Evolutionary conservation across 2,888 invertebrate genomes (phyloP).

Genomic region (Ectemnius cavifrons): DNA sequence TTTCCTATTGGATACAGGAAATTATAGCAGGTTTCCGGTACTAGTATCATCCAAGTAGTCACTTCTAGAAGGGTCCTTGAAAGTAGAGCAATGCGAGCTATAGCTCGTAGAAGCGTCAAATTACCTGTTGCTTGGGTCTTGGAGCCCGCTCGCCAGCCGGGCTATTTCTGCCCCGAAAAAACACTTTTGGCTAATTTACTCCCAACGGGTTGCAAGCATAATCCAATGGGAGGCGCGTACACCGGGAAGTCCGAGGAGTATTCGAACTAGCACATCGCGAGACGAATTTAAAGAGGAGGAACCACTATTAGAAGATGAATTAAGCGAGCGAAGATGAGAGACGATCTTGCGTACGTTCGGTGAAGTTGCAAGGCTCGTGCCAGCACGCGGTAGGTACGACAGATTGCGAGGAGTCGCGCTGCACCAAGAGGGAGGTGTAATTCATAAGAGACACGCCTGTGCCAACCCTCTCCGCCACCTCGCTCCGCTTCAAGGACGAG

Average conservation of each 20-base stretch:
- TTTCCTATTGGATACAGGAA: too few species aligned
- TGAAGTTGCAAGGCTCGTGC: too few species aligned
- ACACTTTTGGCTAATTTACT: slow-evolving; percentile 74
- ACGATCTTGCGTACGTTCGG: too few species aligned
- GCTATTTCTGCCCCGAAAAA: slow-evolving; percentile 74
- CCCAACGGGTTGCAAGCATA: slow-evolving; percentile 56
- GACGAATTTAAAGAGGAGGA: too few species aligned
- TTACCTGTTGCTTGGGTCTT: slow-evolving; percentile 77
- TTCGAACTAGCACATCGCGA: slow-evolving; percentile 12
- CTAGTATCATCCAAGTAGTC: too few species aligned
- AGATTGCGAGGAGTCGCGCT: too few species aligned
- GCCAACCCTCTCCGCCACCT: neutral
- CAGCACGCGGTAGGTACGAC: too few species aligned
- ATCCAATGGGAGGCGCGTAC: slow-evolving; percentile 28
- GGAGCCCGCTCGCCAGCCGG: slow-evolving; percentile 76
- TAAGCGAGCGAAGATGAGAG: too few species aligned
- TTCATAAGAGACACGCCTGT: slow-evolving; percentile 34
- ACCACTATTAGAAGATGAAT: too few species aligned
- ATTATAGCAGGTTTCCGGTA: too few species aligned
- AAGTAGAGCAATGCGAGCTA: neutral
- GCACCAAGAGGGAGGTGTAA: slow-evolving; percentile 15
- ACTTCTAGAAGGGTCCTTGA: too few species aligned
- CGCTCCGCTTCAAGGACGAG: too few species aligned
- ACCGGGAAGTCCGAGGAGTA: neutral
- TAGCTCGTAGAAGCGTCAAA: slow-evolving; percentile 41